Conservation (phyloP, 2,888 invertebrate genomes). For the Xanthorhoe spadicearia region DNA sequence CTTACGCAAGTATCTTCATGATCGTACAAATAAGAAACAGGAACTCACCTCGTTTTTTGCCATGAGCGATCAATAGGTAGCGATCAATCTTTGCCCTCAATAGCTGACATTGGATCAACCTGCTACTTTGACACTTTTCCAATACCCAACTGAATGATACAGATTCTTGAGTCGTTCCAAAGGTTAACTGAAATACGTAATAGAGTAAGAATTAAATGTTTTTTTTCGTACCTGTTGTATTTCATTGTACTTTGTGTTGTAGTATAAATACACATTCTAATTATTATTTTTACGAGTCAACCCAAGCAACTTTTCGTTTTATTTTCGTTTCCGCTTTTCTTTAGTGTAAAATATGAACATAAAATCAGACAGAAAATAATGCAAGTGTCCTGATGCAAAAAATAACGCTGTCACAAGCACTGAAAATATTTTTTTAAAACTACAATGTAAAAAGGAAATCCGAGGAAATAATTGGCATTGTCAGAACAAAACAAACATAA, state of each 20-base stretch:
- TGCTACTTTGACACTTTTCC: constrained; percentile 29
- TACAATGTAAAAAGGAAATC: too few relatives aligned
- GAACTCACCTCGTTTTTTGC: constrained; percentile 54
- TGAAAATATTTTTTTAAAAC: too few relatives aligned
- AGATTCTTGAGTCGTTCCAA: constrained; percentile 5
- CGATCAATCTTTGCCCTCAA: constrained; percentile 54
- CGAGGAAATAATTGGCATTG: too few relatives aligned
- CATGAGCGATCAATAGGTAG: constrained; percentile 36
- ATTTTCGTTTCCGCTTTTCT: too few relatives aligned
- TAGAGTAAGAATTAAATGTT: not conserved
- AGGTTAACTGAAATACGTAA: constrained; percentile 12
- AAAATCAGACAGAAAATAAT: too few relatives aligned
- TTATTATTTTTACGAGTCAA: too few relatives aligned
- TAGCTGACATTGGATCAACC: constrained; percentile 33
- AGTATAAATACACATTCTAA: too few relatives aligned
- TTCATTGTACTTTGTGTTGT: not conserved
- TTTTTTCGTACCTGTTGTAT: not conserved
- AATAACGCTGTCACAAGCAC: too few relatives aligned
- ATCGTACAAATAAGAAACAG: constrained; percentile 48
- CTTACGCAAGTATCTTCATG: not conserved
- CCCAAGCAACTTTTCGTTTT: too few relatives aligned
- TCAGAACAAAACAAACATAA: too few relatives aligned
- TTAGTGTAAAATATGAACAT: too few relatives aligned
- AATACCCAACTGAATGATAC: constrained; percentile 27
- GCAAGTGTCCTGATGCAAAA: too few relatives aligned